Conservation (phyloP, 2,113 vertebrate genomes). For the Platichthys flesus region DNA sequence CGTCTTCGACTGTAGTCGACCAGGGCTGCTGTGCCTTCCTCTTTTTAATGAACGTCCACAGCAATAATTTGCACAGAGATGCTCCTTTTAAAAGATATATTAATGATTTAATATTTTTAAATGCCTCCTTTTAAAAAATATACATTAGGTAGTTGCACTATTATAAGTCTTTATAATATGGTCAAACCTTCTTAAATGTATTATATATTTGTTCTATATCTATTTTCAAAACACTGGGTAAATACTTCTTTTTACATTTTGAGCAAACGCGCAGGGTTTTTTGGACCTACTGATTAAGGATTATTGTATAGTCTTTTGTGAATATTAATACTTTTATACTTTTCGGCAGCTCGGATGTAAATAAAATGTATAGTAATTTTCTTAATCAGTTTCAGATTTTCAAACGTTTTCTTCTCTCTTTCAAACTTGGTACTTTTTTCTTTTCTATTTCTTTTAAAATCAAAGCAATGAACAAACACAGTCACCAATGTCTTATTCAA, state of each 20-base stretch:
- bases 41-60: slow-evolving; percentile 78
- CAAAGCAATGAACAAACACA: slow-evolving; percentile 67
- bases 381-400: slow-evolving; percentile 85
- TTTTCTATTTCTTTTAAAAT: slow-evolving; percentile 76
- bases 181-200: slow-evolving; percentile 80
- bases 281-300: slow-evolving; percentile 87
- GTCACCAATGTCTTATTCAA: slow-evolving; percentile 73
- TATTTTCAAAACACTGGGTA: slow-evolving; percentile 88
- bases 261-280: slow-evolving; percentile 78
- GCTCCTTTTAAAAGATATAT: slow-evolving; percentile 76
- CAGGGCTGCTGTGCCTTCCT: slow-evolving; percentile 89
- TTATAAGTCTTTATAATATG: slow-evolving; percentile 74
- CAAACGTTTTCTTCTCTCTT: slow-evolving; percentile 73
- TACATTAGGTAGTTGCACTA: slow-evolving; percentile 84
- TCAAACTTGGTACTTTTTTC: slow-evolving; percentile 82
- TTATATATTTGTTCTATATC: slow-evolving; percentile 83
- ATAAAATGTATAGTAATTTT: slow-evolving; percentile 95
- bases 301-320: slow-evolving; percentile 90
- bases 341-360: slow-evolving; percentile 98
- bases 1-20: slow-evolving; percentile 69
- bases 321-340: slow-evolving; percentile 89
- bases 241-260: slow-evolving; percentile 79
- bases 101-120: slow-evolving; percentile 70
- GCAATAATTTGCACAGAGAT: slow-evolving; percentile 82
- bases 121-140: slow-evolving; percentile 53